These are phyloP conservation scores for Poliocrania exsul DNA, from an alignment of 2,797 vertebrate genomes.

Conservation along the genomic window DNA sequence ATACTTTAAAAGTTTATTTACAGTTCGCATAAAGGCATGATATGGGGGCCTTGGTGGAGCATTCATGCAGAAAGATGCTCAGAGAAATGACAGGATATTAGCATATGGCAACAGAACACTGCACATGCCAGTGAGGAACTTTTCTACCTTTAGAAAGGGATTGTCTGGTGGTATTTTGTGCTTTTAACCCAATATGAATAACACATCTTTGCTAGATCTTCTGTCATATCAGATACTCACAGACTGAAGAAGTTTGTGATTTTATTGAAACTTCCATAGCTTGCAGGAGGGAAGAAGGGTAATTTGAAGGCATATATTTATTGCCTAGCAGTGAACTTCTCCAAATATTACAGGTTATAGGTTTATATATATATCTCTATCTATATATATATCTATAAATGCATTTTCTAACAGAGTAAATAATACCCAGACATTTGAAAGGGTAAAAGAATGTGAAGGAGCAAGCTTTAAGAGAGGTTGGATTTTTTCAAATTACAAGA, in stretches of 20 bases:
- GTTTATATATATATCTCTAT: background rate
- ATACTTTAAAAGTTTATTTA: background rate
- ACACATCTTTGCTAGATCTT: background rate
- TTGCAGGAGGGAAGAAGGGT: background rate
- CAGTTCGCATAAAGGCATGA: background rate
- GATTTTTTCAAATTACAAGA: background rate
- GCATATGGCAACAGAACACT: constrained; percentile 45
- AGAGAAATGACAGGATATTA: constrained; percentile 47
- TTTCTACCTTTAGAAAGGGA: constrained; percentile 2
- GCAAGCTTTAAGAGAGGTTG: background rate
- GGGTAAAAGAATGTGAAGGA: background rate
- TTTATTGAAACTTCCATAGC: background rate
- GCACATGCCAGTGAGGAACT: constrained; percentile 7
- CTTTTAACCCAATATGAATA: background rate
- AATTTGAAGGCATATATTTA: background rate
- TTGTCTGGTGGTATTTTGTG: background rate
- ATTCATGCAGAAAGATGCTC: constrained; percentile 35
- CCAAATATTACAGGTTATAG: background rate
- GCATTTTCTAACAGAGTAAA: background rate
- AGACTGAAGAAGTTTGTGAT: background rate
- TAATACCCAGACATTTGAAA: background rate
- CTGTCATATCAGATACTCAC: background rate
- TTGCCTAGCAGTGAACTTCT: background rate
- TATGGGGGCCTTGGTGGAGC: background rate
- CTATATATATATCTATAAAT: background rate